Evolutionary conservation across 1,140 invertebrate genomes (phyloP).

Genomic region (Ericerus pela): DNA sequence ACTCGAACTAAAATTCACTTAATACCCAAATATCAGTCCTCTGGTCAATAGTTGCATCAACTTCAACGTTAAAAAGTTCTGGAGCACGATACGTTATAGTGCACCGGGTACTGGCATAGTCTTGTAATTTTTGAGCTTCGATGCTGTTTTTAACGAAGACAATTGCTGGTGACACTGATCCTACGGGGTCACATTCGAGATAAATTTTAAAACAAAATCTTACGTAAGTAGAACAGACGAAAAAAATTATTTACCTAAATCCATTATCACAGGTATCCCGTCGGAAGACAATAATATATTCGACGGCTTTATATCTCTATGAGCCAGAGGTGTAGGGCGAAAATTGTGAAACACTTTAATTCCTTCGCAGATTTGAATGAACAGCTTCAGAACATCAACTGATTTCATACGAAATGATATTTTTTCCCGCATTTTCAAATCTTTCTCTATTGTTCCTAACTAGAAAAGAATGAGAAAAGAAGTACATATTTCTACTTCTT

Average conservation of each 20-base stretch:
- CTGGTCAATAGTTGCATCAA: conserved; percentile 64
- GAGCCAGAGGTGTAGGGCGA: conserved; percentile 56
- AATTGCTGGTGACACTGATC: conserved; percentile 58
- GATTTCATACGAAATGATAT: conserved; percentile 45
- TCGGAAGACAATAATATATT: conserved; percentile 63
- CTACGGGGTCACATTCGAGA: no score
- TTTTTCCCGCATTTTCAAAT: conserved; percentile 43
- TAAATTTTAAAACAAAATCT: no score
- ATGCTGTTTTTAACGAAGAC: conserved; percentile 53
- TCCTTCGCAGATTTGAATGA: conserved; percentile 58
- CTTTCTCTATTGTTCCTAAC: conserved; percentile 59
- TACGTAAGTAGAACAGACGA: conserved; percentile 1
- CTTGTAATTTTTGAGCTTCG: conserved; percentile 60
- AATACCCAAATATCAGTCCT: conserved; percentile 80
- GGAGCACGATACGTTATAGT: conserved; percentile 78
- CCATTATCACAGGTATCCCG: conserved; percentile 61
- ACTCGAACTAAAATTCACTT: no score
- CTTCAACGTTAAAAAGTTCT: conserved; percentile 74
- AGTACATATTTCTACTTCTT: conserved; percentile 12
- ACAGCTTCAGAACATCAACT: conserved; percentile 49
- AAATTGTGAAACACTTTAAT: conserved; percentile 57
- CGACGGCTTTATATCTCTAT: conserved; percentile 70
- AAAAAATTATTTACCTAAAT: conserved; percentile 43
- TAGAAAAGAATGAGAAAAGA: conserved; percentile 28
- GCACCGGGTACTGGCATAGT: conserved; percentile 65